phyloP scores from a whole-genome alignment of 2,888 invertebrate species.

The Eugnorisma glareosa region DNA sequence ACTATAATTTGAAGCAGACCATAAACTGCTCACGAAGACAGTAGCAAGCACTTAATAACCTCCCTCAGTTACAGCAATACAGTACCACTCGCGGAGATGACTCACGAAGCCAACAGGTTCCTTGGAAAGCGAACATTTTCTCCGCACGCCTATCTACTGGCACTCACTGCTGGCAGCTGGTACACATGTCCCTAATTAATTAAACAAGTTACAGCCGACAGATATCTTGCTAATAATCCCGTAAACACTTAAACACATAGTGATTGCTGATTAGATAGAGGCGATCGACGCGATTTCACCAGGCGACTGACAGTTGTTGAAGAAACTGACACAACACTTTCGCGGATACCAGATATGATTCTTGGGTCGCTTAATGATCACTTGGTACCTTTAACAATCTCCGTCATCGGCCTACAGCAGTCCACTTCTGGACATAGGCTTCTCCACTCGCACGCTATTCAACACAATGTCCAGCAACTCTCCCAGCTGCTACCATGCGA shows the following conservation, averaged over 20 bases:
- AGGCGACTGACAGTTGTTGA: not conserved
- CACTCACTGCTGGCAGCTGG: not conserved
- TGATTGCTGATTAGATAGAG: constrained; percentile 1
- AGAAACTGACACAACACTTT: constrained; percentile 13
- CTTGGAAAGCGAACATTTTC: constrained; percentile 54
- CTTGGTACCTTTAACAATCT: not conserved
- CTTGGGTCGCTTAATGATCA: not conserved
- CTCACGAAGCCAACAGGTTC: constrained; percentile 23
- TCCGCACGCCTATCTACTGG: constrained; percentile 12
- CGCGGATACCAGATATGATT: not conserved
- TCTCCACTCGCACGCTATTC: not conserved
- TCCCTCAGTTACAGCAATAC: constrained; percentile 21
- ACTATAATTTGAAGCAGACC: not conserved
- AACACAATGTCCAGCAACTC: not conserved
- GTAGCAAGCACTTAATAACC: not conserved
- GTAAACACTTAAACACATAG: constrained; percentile 16
- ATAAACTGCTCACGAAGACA: not conserved
- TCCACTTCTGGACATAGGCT: not conserved
- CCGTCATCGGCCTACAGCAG: not conserved
- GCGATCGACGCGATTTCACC: constrained; percentile 32
- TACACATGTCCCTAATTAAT: constrained; percentile 53
- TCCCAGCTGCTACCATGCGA: not conserved
- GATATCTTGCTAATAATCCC: constrained; percentile 51
- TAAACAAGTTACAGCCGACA: constrained; percentile 48
- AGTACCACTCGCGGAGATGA: constrained; percentile 8